Evolutionary conservation across 2,113 vertebrate species (phyloP).

Genomic region (Choloepus hoffmanni): DNA sequence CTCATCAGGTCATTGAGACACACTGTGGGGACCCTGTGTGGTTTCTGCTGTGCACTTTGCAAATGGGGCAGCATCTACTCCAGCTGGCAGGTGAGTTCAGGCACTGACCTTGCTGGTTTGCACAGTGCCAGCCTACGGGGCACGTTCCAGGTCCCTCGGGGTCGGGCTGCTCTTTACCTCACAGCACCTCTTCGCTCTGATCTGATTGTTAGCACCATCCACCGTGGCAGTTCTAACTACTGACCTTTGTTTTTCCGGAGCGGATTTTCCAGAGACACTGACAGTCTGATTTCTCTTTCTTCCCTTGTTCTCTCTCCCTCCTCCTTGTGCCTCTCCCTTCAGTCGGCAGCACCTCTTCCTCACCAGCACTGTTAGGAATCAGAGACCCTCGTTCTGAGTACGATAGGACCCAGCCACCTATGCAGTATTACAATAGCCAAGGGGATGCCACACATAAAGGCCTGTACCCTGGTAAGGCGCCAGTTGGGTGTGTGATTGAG

Average conservation of each 20-base stretch:
- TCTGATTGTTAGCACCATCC: not conserved
- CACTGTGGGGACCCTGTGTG: not conserved
- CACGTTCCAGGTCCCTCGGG: fast-evolving
- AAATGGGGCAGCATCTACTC: not conserved
- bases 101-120: fast-evolving
- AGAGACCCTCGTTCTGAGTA: slow-evolving; percentile 95
- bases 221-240: slow-evolving; percentile 13
- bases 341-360: slow-evolving; percentile 97
- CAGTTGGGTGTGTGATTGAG: slow-evolving; percentile 3
- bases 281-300: slow-evolving; percentile 67
- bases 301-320: not conserved
- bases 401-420: slow-evolving; percentile 94
- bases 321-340: slow-evolving; percentile 63
- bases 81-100: not conserved
- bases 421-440: slow-evolving; percentile 98
- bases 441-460: slow-evolving; percentile 95
- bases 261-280: slow-evolving; percentile 62
- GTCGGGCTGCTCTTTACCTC: not conserved
- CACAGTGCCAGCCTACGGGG: not conserved
- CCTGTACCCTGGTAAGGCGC: slow-evolving; percentile 93
- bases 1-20: not conserved
- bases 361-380: slow-evolving; percentile 95
- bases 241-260: slow-evolving; percentile 71
- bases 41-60: fast-evolving
- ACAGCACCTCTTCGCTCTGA: not conserved